Base-by-base conservation (phyloP, 2,113 vertebrate genomes). In the Sander lucioperca region DNA sequence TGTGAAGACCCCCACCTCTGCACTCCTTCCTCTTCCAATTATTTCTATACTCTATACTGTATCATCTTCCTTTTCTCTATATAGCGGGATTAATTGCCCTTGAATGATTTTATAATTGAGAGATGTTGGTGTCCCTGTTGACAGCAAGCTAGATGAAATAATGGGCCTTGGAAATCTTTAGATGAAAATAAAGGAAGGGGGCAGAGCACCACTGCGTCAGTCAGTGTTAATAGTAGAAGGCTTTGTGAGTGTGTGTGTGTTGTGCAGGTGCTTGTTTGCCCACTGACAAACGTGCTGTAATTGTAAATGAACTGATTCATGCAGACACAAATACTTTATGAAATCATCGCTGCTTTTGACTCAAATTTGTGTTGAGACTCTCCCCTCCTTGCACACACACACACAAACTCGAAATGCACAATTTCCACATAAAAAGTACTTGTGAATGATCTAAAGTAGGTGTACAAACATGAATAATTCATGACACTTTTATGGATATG, bases 71-170 rank as follows among this genome's bases (percentile, higher is more conserved):
- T 82, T 77, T 80, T 71, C 53, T 82, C 73, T 90, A 84, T 79
- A 88, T 70, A 80, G 59, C 33, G 0, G 74, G 65, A 88, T 90
- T 88, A 90, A 92, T 91, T 86, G 80, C 67, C 82, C 83, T 79
- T 88, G 77, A 89, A 90, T 86, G 23, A 86, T 85, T 88, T 89
- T 71, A 79, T 91, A 89, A 92, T 89, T 80, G 77, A 85, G 84
- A 85, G 79, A 83, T 67, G 65, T 79, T 72, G 79, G 51, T 72
- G 72, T 86, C 80, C 74, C 23, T 11, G 51, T 72, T 56, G 59
- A 70, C 36, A 1, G 33, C 1, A 21, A 81, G 64, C 33, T 73
- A 63, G 82, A 86, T 39, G 62, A 21, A 84, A 71, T 89, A 84
- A 84, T 67, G 68, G 74, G 50, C 70, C 65, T 73, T 59, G 61